These are phyloP conservation scores for Hylyphantes graminicola DNA, from an alignment of 1,140 invertebrate species.

Conservation along the genomic window DNA sequence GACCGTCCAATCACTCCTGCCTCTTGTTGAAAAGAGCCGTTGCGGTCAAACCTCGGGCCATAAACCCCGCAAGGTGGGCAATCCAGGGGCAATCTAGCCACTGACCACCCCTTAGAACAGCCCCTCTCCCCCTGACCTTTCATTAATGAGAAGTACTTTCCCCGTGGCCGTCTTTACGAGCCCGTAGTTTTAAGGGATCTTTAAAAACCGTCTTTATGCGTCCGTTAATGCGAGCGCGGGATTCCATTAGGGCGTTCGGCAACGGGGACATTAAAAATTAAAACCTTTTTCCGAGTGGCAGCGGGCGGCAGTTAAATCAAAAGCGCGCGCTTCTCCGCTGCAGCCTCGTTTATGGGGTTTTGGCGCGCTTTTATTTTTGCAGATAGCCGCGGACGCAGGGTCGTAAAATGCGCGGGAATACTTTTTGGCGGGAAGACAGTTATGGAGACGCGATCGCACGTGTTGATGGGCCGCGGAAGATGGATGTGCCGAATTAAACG, in stretches of 20 bases:
- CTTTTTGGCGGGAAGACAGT: conserved; percentile 21
- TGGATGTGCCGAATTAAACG: too few species aligned
- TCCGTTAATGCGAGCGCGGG: conserved; percentile 43
- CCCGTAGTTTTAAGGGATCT: not conserved
- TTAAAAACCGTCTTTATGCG: conserved; percentile 56
- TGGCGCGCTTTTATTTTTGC: conserved; percentile 29
- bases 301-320: conserved; percentile 38
- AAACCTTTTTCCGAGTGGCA: conserved; percentile 31
- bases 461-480: too few species aligned
- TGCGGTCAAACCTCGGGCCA: too few species aligned
- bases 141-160: not conserved
- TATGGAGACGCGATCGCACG: too few species aligned
- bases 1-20: too few species aligned
- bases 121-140: not conserved
- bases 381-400: conserved; percentile 12
- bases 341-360: not conserved
- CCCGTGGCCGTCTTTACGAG: conserved; percentile 54
- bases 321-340: not conserved
- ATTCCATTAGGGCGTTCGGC: conserved; percentile 49
- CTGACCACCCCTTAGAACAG: too few species aligned
- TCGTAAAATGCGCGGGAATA: conserved; percentile 25
- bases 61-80: too few species aligned
- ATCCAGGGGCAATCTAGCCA: too few species aligned
- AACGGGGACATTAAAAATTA: conserved; percentile 52
- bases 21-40: too few species aligned